Conservation (phyloP, 2,888 invertebrate species). For the Dynastes tityus region DNA sequence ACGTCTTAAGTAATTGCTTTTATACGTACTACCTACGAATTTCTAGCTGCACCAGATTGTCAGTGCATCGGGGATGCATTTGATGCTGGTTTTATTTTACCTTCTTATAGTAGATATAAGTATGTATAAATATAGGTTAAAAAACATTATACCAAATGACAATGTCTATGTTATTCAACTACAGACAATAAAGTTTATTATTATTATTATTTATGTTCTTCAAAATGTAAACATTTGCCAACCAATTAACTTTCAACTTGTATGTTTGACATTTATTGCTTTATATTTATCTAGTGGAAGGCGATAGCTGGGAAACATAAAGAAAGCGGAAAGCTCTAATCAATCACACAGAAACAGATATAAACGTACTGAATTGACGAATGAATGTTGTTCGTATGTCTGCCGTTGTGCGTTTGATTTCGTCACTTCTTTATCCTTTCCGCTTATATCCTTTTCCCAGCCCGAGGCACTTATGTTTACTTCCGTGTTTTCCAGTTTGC, state of each 20-base stretch:
- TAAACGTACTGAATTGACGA: conserved; percentile 31
- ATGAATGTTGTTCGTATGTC: conserved; percentile 25
- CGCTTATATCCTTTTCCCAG: conserved; percentile 1
- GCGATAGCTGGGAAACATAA: neutral
- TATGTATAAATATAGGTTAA: too few species aligned
- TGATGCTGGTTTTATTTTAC: too few species aligned
- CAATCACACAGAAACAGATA: conserved; percentile 27
- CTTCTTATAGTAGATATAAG: too few species aligned
- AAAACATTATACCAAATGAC: too few species aligned
- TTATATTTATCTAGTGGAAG: neutral
- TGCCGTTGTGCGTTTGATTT: conserved; percentile 16
- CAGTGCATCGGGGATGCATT: too few species aligned
- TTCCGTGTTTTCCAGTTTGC: conserved; percentile 33
- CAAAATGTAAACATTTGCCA: neutral
- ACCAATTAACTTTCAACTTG: neutral
- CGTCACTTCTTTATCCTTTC: conserved; percentile 35
- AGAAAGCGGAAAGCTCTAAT: neutral
- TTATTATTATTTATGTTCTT: too few species aligned
- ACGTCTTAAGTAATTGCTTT: too few species aligned
- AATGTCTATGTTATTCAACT: too few species aligned
- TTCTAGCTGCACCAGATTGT: too few species aligned
- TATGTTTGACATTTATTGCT: neutral
- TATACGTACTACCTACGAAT: too few species aligned
- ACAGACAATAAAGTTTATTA: too few species aligned
- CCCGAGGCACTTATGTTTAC: conserved; percentile 24